Evolutionary conservation across 2,113 vertebrate species (phyloP).

Genomic region (Pica pica): DNA sequence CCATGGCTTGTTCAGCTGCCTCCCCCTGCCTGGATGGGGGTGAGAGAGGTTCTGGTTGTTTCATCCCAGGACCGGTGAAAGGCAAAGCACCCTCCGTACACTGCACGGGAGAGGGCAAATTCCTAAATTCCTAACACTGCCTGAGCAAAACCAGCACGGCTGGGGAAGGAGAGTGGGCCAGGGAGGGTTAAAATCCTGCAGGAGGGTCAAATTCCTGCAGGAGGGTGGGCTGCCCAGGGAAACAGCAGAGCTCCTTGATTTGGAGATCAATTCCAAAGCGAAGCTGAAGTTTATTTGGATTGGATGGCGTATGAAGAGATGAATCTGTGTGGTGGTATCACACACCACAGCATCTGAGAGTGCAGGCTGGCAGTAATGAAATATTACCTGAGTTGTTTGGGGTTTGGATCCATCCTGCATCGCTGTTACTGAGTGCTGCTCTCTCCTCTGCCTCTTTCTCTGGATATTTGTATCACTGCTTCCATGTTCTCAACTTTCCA

Average conservation of each 20-base stretch:
- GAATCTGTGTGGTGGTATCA: not conserved
- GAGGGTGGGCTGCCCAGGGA: not conserved
- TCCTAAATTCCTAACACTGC: accelerated
- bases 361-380: not conserved
- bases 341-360: not conserved
- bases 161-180: not conserved
- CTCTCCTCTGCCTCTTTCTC: not conserved
- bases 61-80: accelerated
- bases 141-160: not conserved
- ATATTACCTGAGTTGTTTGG: not conserved
- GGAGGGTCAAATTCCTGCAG: not conserved
- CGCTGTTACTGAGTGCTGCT: not conserved
- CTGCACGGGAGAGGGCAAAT: accelerated
- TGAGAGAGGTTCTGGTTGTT: not conserved
- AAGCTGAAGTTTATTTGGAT: constrained; percentile 11
- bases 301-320: not conserved
- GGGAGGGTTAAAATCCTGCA: constrained; percentile 31
- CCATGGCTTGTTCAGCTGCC: accelerated
- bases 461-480: accelerated
- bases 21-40: not conserved
- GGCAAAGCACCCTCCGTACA: not conserved
- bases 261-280: not conserved
- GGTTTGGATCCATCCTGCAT: not conserved
- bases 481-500: not conserved
- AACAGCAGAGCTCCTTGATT: not conserved